Conservation (phyloP, 2,888 invertebrate species). For the Odontothrips loti region DNA sequence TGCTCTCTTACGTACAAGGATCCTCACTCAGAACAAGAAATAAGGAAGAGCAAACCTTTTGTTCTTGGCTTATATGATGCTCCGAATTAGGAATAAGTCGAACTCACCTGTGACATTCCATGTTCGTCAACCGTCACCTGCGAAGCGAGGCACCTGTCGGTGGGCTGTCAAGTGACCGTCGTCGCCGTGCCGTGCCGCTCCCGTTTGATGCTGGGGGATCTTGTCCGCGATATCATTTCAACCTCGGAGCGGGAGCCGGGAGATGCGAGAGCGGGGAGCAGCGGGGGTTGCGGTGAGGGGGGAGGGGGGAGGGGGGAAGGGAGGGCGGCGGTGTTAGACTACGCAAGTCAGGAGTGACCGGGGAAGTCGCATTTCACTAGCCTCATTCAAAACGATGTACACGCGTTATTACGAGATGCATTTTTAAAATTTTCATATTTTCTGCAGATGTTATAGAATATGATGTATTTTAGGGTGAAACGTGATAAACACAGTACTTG, state of each 20-base stretch:
- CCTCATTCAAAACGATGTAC: neutral
- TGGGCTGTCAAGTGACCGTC: neutral
- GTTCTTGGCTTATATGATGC: neutral
- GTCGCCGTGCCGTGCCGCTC: neutral
- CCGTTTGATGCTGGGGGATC: too few species aligned
- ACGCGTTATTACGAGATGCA: neutral
- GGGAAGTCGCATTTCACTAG: neutral
- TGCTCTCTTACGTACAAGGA: neutral
- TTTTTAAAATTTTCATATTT: neutral
- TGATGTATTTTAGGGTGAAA: neutral
- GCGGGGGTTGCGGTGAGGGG: too few species aligned
- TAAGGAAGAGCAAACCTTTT: neutral
- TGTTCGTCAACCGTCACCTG: neutral
- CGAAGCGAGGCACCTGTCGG: neutral
- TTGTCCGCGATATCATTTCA: neutral
- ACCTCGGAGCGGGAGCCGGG: neutral
- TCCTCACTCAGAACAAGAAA: neutral
- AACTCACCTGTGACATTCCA: slow-evolving; percentile 13
- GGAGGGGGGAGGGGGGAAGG: too few species aligned
- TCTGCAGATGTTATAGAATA: neutral
- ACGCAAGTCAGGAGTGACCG: neutral
- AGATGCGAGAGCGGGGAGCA: too few species aligned
- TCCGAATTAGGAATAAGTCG: neutral
- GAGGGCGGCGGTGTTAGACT: neutral
- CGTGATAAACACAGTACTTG: neutral